A percentile compares a stretch with the other conserved stretches of the same genome.
Conservation (phyloP, 92 coral and sea anemone species). For the Paragorgia papillata region DNA sequence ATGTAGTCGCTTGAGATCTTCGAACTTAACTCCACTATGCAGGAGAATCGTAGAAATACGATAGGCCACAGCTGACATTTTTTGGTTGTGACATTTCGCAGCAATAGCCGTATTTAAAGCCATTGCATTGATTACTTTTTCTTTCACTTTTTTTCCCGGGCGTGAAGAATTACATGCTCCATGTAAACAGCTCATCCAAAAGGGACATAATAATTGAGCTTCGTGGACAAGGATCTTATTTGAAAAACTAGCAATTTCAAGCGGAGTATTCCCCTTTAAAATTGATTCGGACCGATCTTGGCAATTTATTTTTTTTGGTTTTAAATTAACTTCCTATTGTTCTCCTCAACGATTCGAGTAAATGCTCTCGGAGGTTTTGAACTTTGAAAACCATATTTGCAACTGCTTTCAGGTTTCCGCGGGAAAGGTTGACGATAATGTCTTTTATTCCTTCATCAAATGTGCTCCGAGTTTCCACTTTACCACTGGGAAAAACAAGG, state of each 20-base stretch:
- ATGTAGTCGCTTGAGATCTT: constrained; percentile 7
- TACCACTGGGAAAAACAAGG: not conserved
- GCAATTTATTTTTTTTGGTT: not conserved
- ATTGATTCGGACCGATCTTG: not conserved
- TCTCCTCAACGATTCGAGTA: not conserved
- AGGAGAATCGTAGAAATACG: constrained; percentile 24
- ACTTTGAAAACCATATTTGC: not conserved
- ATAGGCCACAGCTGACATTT: constrained; percentile 40
- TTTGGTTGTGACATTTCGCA: constrained; percentile 34
- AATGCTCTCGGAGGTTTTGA: not conserved
- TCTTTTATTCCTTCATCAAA: not conserved
- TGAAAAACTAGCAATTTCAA: not conserved
- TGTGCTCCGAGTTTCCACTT: not conserved
- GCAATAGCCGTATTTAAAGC: constrained; percentile 44
- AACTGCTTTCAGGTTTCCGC: not conserved
- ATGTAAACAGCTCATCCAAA: constrained; percentile 10
- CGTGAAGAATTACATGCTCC: too few species aligned
- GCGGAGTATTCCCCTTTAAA: not conserved
- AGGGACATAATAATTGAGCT: constrained; percentile 8
- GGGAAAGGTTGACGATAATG: not conserved
- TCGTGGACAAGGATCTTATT: not conserved
- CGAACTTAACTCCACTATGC: constrained; percentile 6
- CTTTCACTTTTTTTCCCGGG: too few species aligned
- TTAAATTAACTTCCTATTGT: not conserved
- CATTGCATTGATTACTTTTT: constrained; percentile 3